Evolutionary conservation across 2,113 vertebrate genomes (phyloP).

Genomic region (Ancistrus triradiatus): DNA sequence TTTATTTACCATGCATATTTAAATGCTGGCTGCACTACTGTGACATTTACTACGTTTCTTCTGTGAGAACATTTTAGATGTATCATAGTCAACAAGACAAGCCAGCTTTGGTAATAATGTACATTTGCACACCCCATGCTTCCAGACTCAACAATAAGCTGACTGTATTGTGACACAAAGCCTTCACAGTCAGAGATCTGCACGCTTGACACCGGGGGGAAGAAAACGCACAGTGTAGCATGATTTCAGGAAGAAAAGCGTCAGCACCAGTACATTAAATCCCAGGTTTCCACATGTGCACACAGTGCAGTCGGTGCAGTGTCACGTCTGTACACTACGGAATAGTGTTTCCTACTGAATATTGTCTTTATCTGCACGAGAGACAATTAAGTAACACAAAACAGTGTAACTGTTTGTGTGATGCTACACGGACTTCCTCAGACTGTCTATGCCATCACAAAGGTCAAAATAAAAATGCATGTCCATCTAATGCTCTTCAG

Average conservation of each 20-base stretch:
- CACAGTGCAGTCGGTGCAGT: background rate
- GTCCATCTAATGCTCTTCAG: no score
- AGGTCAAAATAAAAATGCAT: no score
- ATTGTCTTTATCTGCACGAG: no score
- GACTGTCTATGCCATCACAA: no score
- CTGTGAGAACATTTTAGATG: background rate
- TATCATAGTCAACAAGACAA: constrained; percentile 8
- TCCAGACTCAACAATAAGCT: constrained; percentile 22
- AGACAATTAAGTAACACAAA: no score
- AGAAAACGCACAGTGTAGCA: background rate
- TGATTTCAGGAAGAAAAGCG: background rate
- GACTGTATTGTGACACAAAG: constrained; percentile 33
- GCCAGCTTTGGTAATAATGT: constrained; percentile 6
- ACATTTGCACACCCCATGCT: constrained; percentile 17
- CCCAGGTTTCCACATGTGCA: background rate
- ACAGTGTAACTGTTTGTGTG: no score
- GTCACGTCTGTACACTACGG: background rate
- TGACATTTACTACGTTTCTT: background rate
- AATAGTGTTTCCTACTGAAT: background rate
- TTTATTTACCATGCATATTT: no score
- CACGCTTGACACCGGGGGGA: constrained; percentile 13
- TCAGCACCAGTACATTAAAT: background rate
- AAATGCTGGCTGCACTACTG: no score
- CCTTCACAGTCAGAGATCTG: constrained; percentile 3
- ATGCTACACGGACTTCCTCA: no score